Evolutionary conservation across 2,113 vertebrate genomes (phyloP).

Genomic region (Fregata magnificens): DNA sequence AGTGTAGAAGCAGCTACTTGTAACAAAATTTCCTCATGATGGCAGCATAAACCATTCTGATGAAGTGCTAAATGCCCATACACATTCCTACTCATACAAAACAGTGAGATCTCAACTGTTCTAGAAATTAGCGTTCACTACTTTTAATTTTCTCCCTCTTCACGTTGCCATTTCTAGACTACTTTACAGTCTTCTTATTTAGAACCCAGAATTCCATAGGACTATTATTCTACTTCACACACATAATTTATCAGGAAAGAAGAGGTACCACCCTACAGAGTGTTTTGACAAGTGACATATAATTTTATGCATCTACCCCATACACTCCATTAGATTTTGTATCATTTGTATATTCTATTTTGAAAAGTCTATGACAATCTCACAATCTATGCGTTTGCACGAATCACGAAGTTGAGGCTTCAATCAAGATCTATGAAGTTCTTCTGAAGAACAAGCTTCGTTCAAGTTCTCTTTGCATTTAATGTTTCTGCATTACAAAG

Average conservation of each 20-base stretch:
- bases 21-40: constrained; percentile 49
- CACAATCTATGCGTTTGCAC: background rate
- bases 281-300: background rate
- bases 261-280: background rate
- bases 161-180: background rate
- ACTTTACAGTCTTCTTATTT: background rate
- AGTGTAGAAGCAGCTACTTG: background rate
- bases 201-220: background rate
- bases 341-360: background rate
- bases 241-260: background rate
- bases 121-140: background rate
- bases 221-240: background rate
- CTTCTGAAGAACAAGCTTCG: background rate
- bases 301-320: background rate
- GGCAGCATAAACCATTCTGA: constrained; percentile 59
- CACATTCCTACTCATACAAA: background rate
- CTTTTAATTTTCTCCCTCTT: background rate
- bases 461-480: background rate
- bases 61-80: background rate
- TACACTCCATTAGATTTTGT: background rate
- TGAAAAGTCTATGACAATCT: background rate
- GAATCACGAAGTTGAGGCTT: background rate
- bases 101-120: background rate
- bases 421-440: background rate
- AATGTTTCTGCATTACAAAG: background rate